Conservation (phyloP, 1,140 invertebrate genomes). For the Papilio aristodemus region DNA sequence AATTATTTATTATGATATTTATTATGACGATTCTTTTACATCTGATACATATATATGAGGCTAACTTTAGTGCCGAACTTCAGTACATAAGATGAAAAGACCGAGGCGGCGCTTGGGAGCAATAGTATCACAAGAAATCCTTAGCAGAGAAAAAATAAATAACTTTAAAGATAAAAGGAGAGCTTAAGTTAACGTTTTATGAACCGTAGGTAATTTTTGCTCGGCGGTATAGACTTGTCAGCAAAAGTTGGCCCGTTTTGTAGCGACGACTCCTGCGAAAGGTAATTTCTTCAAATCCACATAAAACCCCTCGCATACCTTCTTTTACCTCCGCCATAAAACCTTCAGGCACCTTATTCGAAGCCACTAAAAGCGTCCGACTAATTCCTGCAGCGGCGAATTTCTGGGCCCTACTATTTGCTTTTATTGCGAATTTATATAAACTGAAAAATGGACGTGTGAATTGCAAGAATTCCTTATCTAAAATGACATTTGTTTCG, state of each 20-base stretch:
- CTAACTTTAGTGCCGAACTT: neutral
- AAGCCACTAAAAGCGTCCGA: constrained; percentile 33
- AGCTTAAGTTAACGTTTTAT: constrained; percentile 34
- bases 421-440: constrained; percentile 30
- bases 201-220: constrained; percentile 35
- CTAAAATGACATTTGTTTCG: neutral
- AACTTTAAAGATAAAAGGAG: constrained; percentile 34
- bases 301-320: constrained; percentile 34
- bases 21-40: neutral
- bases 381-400: constrained; percentile 33
- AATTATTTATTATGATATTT: too few species aligned
- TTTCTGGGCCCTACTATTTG: constrained; percentile 31
- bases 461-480: too few species aligned
- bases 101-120: neutral
- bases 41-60: neutral
- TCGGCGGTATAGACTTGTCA: constrained; percentile 33
- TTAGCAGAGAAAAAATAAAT: constrained; percentile 20
- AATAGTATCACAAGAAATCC: constrained; percentile 13
- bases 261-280: constrained; percentile 29
- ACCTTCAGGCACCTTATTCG: constrained; percentile 35
- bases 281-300: constrained; percentile 35
- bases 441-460: constrained; percentile 12
- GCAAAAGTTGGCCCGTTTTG: constrained; percentile 35
- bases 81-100: neutral
- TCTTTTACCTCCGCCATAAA: constrained; percentile 35